These are phyloP conservation scores for Eurytoma californica DNA, from an alignment of 2,888 invertebrate genomes.

Conservation along the genomic window DNA sequence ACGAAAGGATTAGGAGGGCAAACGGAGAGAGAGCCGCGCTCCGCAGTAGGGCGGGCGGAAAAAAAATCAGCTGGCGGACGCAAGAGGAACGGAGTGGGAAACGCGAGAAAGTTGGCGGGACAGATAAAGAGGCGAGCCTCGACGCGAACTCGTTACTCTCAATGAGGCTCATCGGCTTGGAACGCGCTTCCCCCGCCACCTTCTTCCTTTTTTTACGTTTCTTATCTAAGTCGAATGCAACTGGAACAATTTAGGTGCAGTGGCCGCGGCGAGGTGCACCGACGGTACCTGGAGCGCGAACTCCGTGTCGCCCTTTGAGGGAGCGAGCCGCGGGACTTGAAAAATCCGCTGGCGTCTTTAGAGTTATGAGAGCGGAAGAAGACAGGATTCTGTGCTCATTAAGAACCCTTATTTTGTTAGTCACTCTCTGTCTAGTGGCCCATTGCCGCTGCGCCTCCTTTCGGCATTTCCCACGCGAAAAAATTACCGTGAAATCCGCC, in stretches of 20 bases:
- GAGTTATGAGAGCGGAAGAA: slow-evolving; percentile 43
- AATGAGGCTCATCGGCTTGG: slow-evolving; percentile 34
- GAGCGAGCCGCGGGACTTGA: slow-evolving; percentile 8
- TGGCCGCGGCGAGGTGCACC: not conserved
- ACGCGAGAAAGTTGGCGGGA: slow-evolving; percentile 45
- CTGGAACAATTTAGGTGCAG: slow-evolving; percentile 24
- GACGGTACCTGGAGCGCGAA: slow-evolving; percentile 7
- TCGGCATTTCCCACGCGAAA: not conserved
- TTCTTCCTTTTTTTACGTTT: not conserved
- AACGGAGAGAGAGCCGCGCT: not conserved
- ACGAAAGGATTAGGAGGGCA: not conserved
- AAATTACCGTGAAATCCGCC: not conserved
- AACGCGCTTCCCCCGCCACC: not conserved
- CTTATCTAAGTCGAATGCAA: slow-evolving; percentile 20
- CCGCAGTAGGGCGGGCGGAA: not conserved
- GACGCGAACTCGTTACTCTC: slow-evolving; percentile 42
- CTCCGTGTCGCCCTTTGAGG: slow-evolving; percentile 9
- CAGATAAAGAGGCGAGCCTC: slow-evolving; percentile 50
- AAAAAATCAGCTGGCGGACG: not conserved
- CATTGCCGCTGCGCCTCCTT: not conserved
- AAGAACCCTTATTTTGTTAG: slow-evolving; percentile 70
- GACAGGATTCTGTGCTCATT: slow-evolving; percentile 56
- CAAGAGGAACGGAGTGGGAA: slow-evolving; percentile 11
- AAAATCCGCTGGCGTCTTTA: slow-evolving; percentile 23
- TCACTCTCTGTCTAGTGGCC: slow-evolving; percentile 54